These are phyloP conservation scores for Drosophila pseudoobscura DNA, from an alignment of 1,140 invertebrate species.

Conservation along the genomic window DNA sequence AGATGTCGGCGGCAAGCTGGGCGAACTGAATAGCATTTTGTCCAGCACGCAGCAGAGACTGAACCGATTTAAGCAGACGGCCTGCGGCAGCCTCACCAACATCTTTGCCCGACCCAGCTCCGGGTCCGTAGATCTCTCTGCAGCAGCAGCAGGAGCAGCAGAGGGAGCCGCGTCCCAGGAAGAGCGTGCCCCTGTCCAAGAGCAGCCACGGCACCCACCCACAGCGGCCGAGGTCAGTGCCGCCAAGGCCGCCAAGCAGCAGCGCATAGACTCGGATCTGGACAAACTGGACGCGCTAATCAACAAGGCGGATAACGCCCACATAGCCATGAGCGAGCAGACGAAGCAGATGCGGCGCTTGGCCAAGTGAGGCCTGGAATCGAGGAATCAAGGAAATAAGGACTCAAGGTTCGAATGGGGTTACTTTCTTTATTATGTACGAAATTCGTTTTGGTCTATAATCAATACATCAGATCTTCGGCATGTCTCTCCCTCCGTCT, in stretches of 20 bases:
- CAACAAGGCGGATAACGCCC: constrained; percentile 87
- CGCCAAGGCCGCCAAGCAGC: constrained; percentile 84
- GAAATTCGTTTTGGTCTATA: no score
- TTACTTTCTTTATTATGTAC: constrained; percentile 3
- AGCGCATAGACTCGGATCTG: constrained; percentile 86
- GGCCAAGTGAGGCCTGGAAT: constrained; percentile 84
- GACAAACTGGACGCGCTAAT: constrained; percentile 87
- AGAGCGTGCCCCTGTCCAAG: constrained; percentile 77
- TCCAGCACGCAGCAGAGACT: constrained; percentile 93
- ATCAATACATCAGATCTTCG: no score
- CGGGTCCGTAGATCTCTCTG: constrained; percentile 66
- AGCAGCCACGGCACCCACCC: constrained; percentile 81
- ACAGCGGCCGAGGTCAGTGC: constrained; percentile 70
- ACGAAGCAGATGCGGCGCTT: constrained; percentile 89
- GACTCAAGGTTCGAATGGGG: background rate
- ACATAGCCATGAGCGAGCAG: constrained; percentile 87
- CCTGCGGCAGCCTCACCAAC: constrained; percentile 71
- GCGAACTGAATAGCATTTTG: constrained; percentile 92
- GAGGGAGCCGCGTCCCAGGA: constrained; percentile 37
- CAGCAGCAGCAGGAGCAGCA: constrained; percentile 7
- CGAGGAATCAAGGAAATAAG: background rate
- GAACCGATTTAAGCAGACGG: constrained; percentile 90
- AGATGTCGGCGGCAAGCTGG: constrained; percentile 89
- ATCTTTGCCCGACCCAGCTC: constrained; percentile 73
- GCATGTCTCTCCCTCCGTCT: no score